These are phyloP conservation scores for Bovichtus variegatus DNA, from an alignment of 2,797 vertebrate species.

Conservation along the genomic window DNA sequence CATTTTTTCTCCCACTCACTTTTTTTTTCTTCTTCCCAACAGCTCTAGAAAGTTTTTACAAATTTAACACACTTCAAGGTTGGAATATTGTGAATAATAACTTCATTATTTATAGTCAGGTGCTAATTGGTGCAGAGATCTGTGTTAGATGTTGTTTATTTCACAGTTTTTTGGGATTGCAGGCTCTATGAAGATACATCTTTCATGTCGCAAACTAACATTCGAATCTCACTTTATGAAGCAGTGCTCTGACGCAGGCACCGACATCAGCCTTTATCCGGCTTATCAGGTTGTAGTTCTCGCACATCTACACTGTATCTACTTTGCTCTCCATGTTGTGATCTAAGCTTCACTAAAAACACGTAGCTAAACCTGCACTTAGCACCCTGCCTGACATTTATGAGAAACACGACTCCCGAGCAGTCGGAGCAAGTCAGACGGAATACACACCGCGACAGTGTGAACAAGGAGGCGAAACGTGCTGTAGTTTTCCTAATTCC, in stretches of 20 bases:
- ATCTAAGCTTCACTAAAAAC: constrained; percentile 71
- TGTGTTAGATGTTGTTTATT: not conserved
- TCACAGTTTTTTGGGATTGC: not conserved
- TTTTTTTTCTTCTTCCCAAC: constrained; percentile 3
- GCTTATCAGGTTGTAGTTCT: constrained; percentile 60
- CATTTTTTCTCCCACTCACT: constrained; percentile 8
- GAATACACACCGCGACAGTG: constrained; percentile 55
- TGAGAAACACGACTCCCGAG: constrained; percentile 73
- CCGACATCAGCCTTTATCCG: constrained; percentile 10
- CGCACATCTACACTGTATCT: constrained; percentile 65
- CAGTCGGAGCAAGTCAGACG: constrained; percentile 45
- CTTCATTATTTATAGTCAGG: constrained; percentile 9
- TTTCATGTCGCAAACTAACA: not conserved
- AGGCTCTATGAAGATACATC: not conserved
- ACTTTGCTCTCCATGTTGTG: constrained; percentile 59
- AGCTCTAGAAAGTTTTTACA: constrained; percentile 16
- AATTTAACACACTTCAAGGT: not conserved
- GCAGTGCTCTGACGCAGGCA: not conserved
- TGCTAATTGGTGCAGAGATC: not conserved
- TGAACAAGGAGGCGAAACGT: constrained; percentile 68
- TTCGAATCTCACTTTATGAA: not conserved
- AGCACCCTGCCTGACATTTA: constrained; percentile 84
- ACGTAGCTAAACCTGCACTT: constrained; percentile 73
- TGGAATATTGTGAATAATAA: constrained; percentile 11
- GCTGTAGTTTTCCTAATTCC: constrained; percentile 46